Conservation (phyloP, 1,140 invertebrate species). For the Globodera ellingtonae region DNA sequence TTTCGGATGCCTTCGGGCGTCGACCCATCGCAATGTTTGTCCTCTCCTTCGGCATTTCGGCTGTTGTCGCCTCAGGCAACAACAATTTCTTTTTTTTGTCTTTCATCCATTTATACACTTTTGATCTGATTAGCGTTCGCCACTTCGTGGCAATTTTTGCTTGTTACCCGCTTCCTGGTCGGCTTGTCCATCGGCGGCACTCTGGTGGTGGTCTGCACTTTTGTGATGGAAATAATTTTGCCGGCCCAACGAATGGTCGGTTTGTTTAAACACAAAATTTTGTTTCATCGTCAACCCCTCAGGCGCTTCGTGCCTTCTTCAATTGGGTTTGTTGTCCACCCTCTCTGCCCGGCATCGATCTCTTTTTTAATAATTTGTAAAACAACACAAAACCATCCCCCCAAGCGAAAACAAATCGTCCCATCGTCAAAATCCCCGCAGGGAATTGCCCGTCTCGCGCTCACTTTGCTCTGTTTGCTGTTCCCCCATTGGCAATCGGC, state of each 20-base stretch:
- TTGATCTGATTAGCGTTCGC: constrained; percentile 25
- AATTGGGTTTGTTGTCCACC: constrained; percentile 51
- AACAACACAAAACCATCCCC: too few relatives aligned
- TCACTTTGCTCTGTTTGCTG: constrained; percentile 60
- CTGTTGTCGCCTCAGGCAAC: constrained; percentile 19
- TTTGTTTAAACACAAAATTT: constrained; percentile 53
- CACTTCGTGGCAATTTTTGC: constrained; percentile 53
- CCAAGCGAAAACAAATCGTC: too few relatives aligned
- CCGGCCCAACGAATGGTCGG: constrained; percentile 55
- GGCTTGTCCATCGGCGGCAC: constrained; percentile 57
- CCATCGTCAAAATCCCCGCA: constrained; percentile 18
- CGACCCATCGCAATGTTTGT: constrained; percentile 54
- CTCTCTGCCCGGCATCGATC: too few relatives aligned
- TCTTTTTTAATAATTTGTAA: too few relatives aligned
- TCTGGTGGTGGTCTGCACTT: constrained; percentile 43
- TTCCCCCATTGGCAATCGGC: constrained; percentile 61
- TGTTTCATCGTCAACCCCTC: constrained; percentile 56
- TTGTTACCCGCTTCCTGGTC: constrained; percentile 45
- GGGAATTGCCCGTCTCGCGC: constrained; percentile 56
- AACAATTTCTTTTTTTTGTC: constrained; percentile 17
- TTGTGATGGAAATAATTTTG: constrained; percentile 38
- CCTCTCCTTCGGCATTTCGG: constrained; percentile 44
- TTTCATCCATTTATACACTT: not conserved
- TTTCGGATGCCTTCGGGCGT: constrained; percentile 57
- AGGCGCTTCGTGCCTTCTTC: constrained; percentile 62